These are phyloP conservation scores for Tipula confusa DNA, from an alignment of 2,888 invertebrate genomes.

Conservation along the genomic window DNA sequence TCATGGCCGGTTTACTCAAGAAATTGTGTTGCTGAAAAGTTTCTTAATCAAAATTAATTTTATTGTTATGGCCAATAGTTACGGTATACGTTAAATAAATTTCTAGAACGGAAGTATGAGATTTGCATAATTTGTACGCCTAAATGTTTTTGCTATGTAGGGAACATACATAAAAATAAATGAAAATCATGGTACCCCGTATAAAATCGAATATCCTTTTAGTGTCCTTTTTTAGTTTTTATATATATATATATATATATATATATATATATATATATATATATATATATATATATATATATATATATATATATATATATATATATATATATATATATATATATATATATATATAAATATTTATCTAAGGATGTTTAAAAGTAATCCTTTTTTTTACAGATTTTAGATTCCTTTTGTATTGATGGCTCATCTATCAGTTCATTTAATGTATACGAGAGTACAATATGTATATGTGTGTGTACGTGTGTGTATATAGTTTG, in stretches of 20 bases:
- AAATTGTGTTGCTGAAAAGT: too few relatives aligned
- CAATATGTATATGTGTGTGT: background rate
- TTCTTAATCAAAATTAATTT: too few relatives aligned
- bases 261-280: too few relatives aligned
- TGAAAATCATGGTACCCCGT: slow-evolving; percentile 9
- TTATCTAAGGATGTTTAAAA: background rate
- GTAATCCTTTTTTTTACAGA: background rate
- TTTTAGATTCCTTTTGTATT: background rate
- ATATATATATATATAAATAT: background rate
- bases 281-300: too few relatives aligned
- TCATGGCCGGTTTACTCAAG: background rate
- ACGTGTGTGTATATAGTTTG: background rate
- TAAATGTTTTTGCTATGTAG: background rate
- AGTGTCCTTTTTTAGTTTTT: background rate
- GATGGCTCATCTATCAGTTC: background rate
- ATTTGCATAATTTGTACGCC: background rate
- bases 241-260: background rate
- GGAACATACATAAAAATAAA: background rate
- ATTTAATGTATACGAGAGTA: background rate
- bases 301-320: too few relatives aligned
- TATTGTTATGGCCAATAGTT: background rate
- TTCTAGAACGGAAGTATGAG: background rate
- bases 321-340: too few relatives aligned
- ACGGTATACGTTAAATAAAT: background rate
- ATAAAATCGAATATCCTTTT: background rate